Base-by-base conservation (phyloP, 1,140 invertebrate genomes). In the Solenopsis fugax region DNA sequence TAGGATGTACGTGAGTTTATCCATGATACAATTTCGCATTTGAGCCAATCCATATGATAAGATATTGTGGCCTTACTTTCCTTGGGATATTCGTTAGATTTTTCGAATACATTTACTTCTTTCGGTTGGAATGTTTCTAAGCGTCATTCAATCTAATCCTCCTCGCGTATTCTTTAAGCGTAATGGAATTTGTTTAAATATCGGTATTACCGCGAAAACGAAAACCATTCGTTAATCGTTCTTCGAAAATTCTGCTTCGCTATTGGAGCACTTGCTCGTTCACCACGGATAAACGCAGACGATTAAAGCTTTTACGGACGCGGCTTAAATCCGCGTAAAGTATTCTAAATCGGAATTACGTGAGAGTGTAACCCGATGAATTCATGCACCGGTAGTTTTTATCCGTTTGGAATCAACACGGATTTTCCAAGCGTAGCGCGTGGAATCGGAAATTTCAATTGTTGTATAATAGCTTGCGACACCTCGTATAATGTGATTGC, bases 401-500 rank as follows among this genome's bases (percentile, higher is more conserved):
- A 56, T 41, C 41, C 34, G 45, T 80, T 52, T 7, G 10, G 9
- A 2, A 67, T 80, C 45, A 56, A 41, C 64, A 41, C n/a, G 10
- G 34, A 10, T 10, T 41, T 24, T 52, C 34, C 29, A 41, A 56
- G 10, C 13, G 13, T 54, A 16, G 29, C 13, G 34, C 24, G 24
- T 9, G 48, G 6, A 52, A 21, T 13, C 18, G 45, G 60, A 54
- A 69, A 69, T 71, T 81, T 81, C 34, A 34, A 13, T 16, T 21
- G 34, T 41, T 21, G 64, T n/a, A 29, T 69, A 60, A 41, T 58
- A 24, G 48, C 48, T 69, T 5, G 48, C 18, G 37, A 50, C 21
- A 13, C 21, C 29, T 69, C 64, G n/a, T 81, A 29, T 29, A 81
- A 71, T 81, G 34, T n/a, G 64, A 56, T 71, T 69, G 34, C 48